Conservation (phyloP, 2,888 invertebrate species). For the Drosophila acutilabella region DNA sequence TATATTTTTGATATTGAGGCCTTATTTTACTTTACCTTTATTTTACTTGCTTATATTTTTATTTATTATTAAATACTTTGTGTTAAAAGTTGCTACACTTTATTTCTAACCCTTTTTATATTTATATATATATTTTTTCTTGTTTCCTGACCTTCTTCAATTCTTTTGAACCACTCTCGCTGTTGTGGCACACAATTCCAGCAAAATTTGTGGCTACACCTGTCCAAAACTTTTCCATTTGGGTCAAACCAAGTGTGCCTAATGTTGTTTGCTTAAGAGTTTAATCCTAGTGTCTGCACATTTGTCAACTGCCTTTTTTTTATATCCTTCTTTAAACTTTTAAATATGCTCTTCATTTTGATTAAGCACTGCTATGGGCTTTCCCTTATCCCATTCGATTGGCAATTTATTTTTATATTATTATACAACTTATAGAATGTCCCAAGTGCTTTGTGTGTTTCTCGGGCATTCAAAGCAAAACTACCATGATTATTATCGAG, state of each 20-base stretch:
- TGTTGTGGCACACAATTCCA: background rate
- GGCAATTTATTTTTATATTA: conserved; percentile 40
- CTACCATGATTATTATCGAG: conserved; percentile 49
- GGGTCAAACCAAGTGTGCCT: conserved; percentile 19
- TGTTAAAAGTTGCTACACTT: background rate
- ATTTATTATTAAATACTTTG: background rate
- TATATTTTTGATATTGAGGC: too few relatives aligned
- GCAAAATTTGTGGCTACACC: conserved; percentile 21
- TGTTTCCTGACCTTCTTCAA: too few relatives aligned
- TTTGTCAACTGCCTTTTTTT: conserved; percentile 36
- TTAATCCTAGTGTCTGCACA: conserved; percentile 9
- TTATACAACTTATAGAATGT: conserved; percentile 26
- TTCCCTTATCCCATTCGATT: conserved; percentile 6
- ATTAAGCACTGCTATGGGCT: conserved; percentile 1
- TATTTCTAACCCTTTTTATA: too few relatives aligned
- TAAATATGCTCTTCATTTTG: conserved; percentile 24
- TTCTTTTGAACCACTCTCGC: background rate
- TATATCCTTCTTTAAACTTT: conserved; percentile 17
- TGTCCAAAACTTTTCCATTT: conserved; percentile 46
- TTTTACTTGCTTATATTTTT: too few relatives aligned
- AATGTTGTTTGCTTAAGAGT: conserved; percentile 28
- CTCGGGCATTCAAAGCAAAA: conserved; percentile 1
- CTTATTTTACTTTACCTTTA: background rate
- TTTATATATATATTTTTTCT: too few relatives aligned
- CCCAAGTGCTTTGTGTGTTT: conserved; percentile 37